These are phyloP conservation scores for Xiphophorus hellerii DNA, from an alignment of 2,113 vertebrate genomes.

Conservation along the genomic window DNA sequence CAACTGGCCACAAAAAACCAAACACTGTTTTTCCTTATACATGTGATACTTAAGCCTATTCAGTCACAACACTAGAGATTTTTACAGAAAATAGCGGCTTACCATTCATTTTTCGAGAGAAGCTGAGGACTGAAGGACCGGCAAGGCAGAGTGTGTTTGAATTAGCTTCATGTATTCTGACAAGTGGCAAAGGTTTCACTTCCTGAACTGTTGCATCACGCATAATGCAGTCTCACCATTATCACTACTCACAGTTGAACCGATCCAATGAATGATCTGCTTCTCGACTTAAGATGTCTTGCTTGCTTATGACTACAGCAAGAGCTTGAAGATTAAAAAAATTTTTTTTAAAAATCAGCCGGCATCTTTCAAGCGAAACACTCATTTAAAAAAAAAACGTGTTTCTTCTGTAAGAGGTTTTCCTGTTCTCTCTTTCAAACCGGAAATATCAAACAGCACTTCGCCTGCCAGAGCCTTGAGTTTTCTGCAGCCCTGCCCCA, in stretches of 20 bases:
- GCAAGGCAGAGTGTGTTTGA: neutral
- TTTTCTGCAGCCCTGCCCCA: too few species aligned
- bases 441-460: neutral
- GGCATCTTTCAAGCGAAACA: neutral
- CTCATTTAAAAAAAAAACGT: neutral
- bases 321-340: neutral
- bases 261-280: too few species aligned
- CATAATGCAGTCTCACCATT: too few species aligned
- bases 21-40: too few species aligned
- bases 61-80: neutral
- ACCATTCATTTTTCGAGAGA: neutral
- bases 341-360: too few species aligned
- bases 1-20: neutral
- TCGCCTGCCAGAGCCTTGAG: neutral
- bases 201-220: neutral
- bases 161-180: neutral
- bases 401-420: neutral
- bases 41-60: too few species aligned
- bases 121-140: neutral
- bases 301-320: neutral
- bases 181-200: neutral
- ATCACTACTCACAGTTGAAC: neutral
- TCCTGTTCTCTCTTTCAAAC: neutral
- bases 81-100: neutral
- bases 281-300: neutral